These are phyloP conservation scores for Poecilia gillii DNA, from an alignment of 2,797 vertebrate species.

Conservation along the genomic window DNA sequence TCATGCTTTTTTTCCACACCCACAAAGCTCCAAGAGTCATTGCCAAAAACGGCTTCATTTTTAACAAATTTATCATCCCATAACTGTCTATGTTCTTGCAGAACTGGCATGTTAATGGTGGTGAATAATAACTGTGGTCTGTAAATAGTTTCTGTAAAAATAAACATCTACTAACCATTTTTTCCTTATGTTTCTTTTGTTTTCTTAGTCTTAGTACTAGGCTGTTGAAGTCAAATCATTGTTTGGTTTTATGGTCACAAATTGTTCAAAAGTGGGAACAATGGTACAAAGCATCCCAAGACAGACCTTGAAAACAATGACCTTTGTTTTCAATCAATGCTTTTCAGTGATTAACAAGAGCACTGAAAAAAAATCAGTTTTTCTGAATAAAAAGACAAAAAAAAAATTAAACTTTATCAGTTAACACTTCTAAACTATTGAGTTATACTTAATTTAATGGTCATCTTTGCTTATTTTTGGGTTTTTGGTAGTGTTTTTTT, in stretches of 20 bases:
- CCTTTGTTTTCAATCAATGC: background rate
- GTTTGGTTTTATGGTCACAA: background rate
- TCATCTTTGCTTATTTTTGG: background rate
- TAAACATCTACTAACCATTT: background rate
- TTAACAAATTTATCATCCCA: background rate
- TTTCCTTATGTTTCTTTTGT: too few relatives aligned
- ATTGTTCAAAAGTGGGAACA: too few relatives aligned
- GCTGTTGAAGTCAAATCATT: background rate
- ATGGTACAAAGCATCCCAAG: background rate
- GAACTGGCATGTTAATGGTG: background rate
- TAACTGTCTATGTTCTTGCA: background rate
- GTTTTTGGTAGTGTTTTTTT: background rate
- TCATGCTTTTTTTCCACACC: slow-evolving; percentile 6
- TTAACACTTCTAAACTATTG: background rate
- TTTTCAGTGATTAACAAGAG: background rate
- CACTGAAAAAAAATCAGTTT: background rate
- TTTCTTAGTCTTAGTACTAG: background rate
- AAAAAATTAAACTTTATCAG: background rate
- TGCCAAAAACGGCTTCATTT: background rate
- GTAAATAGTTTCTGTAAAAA: background rate
- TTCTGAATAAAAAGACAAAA: background rate
- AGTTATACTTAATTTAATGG: background rate
- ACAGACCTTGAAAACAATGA: background rate
- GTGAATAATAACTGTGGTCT: background rate
- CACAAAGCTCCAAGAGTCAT: background rate